phyloP scores from a whole-genome alignment of 2,888 invertebrate species.

The Cephus sareptanus region DNA sequence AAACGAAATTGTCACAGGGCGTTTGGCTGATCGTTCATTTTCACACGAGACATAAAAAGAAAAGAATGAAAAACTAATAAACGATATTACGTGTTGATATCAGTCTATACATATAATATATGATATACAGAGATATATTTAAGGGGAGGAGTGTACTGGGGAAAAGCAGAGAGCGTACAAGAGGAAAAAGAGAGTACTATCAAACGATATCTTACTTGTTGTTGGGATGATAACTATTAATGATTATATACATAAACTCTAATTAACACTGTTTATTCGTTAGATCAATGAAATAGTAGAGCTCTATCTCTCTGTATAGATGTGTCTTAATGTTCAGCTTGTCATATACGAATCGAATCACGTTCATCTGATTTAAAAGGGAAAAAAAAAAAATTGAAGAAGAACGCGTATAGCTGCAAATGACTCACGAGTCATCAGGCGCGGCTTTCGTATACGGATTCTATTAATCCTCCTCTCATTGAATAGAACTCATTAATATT shows the following conservation, averaged over 20 bases:
- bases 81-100: conserved; percentile 54
- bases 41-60: conserved; percentile 8
- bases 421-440: neutral
- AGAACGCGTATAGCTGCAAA: neutral
- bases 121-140: conserved; percentile 50
- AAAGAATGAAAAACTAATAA: conserved; percentile 14
- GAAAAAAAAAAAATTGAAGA: neutral
- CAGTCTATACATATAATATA: conserved; percentile 54
- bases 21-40: neutral
- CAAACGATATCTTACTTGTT: conserved; percentile 56
- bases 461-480: neutral
- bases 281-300: conserved; percentile 46
- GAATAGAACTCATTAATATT: neutral
- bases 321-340: conserved; percentile 59
- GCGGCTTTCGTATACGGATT: neutral
- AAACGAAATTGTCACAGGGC: conserved; percentile 20
- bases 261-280: conserved; percentile 61
- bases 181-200: conserved; percentile 41
- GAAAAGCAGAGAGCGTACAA: conserved; percentile 6
- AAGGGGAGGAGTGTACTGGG: conserved; percentile 32
- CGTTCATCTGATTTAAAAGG: neutral
- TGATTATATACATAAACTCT: conserved; percentile 58
- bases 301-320: conserved; percentile 57
- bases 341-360: conserved; percentile 17
- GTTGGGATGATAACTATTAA: conserved; percentile 55